phyloP scores from a whole-genome alignment of 2,888 invertebrate species.

The Stenchaetothrips biformis region DNA sequence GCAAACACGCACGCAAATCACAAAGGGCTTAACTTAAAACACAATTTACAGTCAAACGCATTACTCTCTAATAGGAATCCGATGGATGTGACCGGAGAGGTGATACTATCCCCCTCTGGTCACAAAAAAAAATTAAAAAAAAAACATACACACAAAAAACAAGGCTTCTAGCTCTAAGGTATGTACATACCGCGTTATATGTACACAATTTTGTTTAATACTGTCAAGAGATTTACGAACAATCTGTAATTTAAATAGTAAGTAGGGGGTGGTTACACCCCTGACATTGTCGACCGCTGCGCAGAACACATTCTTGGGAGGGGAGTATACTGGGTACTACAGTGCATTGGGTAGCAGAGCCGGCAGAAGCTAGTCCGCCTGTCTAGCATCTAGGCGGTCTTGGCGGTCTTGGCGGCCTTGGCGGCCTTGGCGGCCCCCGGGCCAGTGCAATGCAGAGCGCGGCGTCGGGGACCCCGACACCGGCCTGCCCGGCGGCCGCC shows the following conservation, averaged over 20 bases:
- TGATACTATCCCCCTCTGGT: not conserved
- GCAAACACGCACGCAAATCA: not conserved
- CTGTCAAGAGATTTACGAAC: not conserved
- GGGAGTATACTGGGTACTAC: too few species aligned
- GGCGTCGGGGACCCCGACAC: not conserved
- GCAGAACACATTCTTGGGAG: not conserved
- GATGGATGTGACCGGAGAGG: not conserved
- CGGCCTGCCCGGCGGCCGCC: not conserved
- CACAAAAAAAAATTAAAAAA: slow-evolving; percentile 5
- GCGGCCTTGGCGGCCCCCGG: not conserved
- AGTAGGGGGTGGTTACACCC: not conserved
- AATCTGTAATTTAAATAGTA: slow-evolving; percentile 19
- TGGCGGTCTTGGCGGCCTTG: too few species aligned
- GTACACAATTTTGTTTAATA: not conserved
- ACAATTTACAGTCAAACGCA: slow-evolving; percentile 14
- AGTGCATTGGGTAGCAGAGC: too few species aligned
- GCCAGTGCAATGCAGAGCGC: not conserved
- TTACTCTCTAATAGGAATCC: slow-evolving; percentile 23
- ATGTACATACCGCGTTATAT: not conserved
- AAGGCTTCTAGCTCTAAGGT: not conserved
- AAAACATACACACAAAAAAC: not conserved
- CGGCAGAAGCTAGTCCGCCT: not conserved
- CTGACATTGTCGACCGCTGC: not conserved
- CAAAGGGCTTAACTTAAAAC: slow-evolving; percentile 22
- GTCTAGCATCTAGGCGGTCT: too few species aligned